Percentiles rank a stretch among this genome's conserved stretches.
Evolutionary conservation across 2,797 vertebrate genomes (phyloP).

Genomic region (Falco peregrinus): DNA sequence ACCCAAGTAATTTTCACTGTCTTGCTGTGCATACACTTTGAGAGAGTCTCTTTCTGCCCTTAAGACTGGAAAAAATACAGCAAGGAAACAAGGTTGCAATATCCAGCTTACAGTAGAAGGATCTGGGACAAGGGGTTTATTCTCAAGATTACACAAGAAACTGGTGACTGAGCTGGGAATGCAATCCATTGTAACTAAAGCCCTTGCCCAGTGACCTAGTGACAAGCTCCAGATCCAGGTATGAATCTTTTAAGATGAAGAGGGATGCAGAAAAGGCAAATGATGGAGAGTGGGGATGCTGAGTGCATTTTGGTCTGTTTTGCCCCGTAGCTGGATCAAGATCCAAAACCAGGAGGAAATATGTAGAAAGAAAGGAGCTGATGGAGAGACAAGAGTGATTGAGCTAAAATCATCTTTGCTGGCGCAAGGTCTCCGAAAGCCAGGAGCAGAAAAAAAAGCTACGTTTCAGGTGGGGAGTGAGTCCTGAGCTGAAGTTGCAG

Average conservation of each 20-base stretch:
- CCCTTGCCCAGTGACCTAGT: not conserved
- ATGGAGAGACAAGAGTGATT: not conserved
- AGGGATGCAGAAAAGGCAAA: not conserved
- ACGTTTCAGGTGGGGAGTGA: not conserved
- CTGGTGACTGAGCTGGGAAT: not conserved
- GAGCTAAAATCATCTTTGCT: not conserved
- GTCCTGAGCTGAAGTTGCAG: not conserved
- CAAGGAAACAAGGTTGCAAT: not conserved
- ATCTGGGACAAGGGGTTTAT: not conserved
- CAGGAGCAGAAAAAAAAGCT: rapidly evolving
- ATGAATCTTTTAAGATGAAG: not conserved
- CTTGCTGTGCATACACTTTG: not conserved
- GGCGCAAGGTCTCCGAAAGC: not conserved
- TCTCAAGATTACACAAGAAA: not conserved
- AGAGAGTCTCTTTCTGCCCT: not conserved
- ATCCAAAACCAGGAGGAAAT: not conserved
- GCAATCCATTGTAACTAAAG: not conserved
- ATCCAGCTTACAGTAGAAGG: not conserved
- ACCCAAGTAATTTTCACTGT: not conserved
- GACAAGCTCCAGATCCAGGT: not conserved
- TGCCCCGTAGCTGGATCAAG: not conserved
- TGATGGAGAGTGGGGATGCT: not conserved
- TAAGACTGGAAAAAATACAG: not conserved
- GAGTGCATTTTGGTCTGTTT: not conserved
- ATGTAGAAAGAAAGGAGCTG: not conserved